A percentile compares a stretch with the other conserved stretches of the same genome.
These are phyloP conservation scores for Tachuris rubrigastra DNA, from an alignment of 2,113 vertebrate species.

Conservation along the genomic window DNA sequence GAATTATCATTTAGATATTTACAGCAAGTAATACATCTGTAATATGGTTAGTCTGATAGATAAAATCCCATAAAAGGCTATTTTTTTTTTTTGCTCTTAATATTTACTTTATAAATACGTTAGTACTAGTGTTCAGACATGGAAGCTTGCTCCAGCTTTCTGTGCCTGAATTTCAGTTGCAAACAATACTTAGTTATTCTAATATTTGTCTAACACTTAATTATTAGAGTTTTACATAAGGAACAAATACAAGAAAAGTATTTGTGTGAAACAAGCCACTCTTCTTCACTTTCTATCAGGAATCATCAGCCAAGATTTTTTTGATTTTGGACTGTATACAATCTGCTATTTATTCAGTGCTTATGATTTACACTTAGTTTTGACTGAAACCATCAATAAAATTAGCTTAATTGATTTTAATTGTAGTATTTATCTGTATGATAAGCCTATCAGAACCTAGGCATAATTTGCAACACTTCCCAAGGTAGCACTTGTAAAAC, in stretches of 20 bases:
- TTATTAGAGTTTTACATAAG: not conserved
- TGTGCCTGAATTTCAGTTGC: not conserved
- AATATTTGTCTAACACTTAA: not conserved
- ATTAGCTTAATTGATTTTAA: not conserved
- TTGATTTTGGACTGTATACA: not conserved
- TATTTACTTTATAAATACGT: conserved; percentile 1
- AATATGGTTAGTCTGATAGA: not conserved
- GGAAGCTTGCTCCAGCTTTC: not conserved
- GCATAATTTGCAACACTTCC: not conserved
- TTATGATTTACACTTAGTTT: not conserved
- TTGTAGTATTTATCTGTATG: not conserved
- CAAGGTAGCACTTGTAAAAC: not conserved
- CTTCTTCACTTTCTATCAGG: not conserved
- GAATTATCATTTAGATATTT: not conserved
- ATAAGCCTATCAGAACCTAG: not conserved
- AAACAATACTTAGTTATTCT: not conserved
- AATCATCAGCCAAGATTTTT: not conserved
- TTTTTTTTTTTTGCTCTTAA: not conserved
- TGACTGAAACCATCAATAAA: not conserved
- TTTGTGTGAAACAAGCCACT: not conserved
- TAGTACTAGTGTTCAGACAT: not conserved
- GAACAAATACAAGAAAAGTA: not conserved
- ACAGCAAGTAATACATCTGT: not conserved
- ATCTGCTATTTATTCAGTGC: not conserved
- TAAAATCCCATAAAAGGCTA: not conserved